Conservation (phyloP, 1,140 invertebrate genomes). For the Anthonomus grandis region DNA sequence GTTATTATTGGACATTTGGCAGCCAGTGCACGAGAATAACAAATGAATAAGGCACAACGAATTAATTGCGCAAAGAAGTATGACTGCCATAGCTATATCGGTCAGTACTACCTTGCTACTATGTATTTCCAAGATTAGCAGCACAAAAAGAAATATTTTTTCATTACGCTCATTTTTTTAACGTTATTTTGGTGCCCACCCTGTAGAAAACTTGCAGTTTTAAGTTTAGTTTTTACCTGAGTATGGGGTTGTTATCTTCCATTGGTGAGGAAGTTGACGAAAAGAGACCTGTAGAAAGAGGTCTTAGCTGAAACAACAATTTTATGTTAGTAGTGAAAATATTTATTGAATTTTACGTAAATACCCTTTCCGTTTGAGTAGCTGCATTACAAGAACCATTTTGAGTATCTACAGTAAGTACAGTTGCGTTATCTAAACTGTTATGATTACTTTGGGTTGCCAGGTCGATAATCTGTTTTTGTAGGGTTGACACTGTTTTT, state of each 20-base stretch:
- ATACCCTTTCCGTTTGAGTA: slow-evolving; percentile 70
- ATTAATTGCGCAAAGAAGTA: slow-evolving; percentile 62
- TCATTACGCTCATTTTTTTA: slow-evolving; percentile 23
- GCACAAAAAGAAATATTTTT: slow-evolving; percentile 38
- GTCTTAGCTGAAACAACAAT: slow-evolving; percentile 36
- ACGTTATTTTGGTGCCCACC: background rate
- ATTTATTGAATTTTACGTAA: slow-evolving; percentile 19
- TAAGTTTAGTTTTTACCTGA: slow-evolving; percentile 14
- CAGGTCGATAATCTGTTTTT: slow-evolving; percentile 58
- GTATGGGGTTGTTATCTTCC: slow-evolving; percentile 6
- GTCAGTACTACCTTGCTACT: slow-evolving; percentile 71
- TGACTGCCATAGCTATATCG: slow-evolving; percentile 63
- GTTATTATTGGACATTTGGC: background rate
- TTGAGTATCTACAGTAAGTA: background rate
- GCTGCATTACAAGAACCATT: slow-evolving; percentile 58
- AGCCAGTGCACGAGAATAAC: slow-evolving; percentile 39
- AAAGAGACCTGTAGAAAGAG: slow-evolving; percentile 56
- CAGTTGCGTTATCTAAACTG: background rate
- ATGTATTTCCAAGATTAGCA: slow-evolving; percentile 37
- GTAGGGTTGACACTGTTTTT: slow-evolving; percentile 62
- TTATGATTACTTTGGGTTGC: slow-evolving; percentile 46
- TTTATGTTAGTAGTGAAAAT: background rate
- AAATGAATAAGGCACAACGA: slow-evolving; percentile 61
- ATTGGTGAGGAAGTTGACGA: slow-evolving; percentile 40
- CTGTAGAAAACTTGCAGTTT: background rate